phyloP scores from a whole-genome alignment of 2,888 invertebrate genomes.

The Eupithecia dodoneata region DNA sequence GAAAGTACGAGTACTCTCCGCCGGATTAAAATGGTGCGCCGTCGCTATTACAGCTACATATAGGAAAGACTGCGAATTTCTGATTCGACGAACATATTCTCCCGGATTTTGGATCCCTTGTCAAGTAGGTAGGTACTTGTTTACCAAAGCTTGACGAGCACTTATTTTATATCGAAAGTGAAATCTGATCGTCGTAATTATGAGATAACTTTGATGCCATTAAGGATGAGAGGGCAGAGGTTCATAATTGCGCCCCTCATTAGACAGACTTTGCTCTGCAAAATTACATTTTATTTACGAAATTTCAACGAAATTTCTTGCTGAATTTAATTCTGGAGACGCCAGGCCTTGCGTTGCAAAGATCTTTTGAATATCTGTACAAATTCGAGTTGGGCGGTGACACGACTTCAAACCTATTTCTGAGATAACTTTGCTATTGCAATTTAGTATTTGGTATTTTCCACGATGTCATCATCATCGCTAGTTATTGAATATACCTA shows the following conservation, averaged over 20 bases:
- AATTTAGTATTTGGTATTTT: not conserved
- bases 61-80: not conserved
- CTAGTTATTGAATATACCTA: not conserved
- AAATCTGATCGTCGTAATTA: constrained; percentile 58
- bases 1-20: constrained; percentile 49
- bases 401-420: constrained; percentile 18
- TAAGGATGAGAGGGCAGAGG: constrained; percentile 59
- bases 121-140: constrained; percentile 1
- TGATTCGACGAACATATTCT: not conserved
- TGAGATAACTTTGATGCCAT: constrained; percentile 57
- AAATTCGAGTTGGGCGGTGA: constrained; percentile 20
- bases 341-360: constrained; percentile 31
- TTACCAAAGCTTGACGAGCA: constrained; percentile 8
- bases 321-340: constrained; percentile 53
- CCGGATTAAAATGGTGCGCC: constrained; percentile 54
- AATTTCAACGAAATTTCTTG: constrained; percentile 57
- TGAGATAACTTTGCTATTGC: not conserved
- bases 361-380: constrained; percentile 29
- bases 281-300: constrained; percentile 69
- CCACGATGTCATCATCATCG: not conserved
- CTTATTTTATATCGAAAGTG: constrained; percentile 32
- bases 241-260: constrained; percentile 71
- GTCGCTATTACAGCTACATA: not conserved
- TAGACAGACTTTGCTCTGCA: constrained; percentile 57
- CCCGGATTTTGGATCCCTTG: not conserved